phyloP scores from a whole-genome alignment of 2,888 invertebrate species.

The Sericinus montela region DNA sequence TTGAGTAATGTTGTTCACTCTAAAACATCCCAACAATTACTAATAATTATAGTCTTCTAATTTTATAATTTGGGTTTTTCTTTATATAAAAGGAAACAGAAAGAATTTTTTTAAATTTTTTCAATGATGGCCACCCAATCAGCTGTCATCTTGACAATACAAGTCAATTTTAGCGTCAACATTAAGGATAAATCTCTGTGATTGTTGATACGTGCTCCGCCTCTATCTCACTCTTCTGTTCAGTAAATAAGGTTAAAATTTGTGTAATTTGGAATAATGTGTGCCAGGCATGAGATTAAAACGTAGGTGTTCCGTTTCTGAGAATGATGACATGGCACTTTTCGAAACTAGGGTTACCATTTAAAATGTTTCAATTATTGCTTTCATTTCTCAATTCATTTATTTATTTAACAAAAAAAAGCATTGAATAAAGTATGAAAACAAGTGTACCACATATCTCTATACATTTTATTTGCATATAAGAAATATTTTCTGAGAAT shows the following conservation, averaged over 20 bases:
- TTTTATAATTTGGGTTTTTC: too few relatives aligned
- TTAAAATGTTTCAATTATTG: neutral
- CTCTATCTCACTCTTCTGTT: slow-evolving; percentile 7
- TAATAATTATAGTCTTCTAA: neutral
- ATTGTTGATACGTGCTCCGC: slow-evolving; percentile 10
- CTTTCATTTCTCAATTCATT: too few relatives aligned
- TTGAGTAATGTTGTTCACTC: slow-evolving; percentile 43
- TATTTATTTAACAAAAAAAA: too few relatives aligned
- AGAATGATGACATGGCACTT: slow-evolving; percentile 64
- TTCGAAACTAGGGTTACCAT: slow-evolving; percentile 13
- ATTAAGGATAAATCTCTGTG: slow-evolving; percentile 20
- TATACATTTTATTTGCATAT: too few relatives aligned
- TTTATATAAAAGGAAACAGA: neutral
- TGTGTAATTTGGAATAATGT: slow-evolving; percentile 20
- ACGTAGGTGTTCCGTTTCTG: slow-evolving; percentile 73
- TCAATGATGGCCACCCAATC: slow-evolving; percentile 62
- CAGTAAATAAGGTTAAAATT: slow-evolving; percentile 30
- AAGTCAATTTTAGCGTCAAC: slow-evolving; percentile 71
- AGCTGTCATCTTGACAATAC: slow-evolving; percentile 63
- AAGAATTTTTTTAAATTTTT: slow-evolving; percentile 19
- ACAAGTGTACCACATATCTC: too few relatives aligned
- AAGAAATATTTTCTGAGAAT: too few relatives aligned
- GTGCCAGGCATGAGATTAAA: slow-evolving; percentile 29
- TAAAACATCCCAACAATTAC: neutral
- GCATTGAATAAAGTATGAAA: too few relatives aligned